Evolutionary conservation across 2,888 invertebrate genomes (phyloP).

Genomic region (Leptinotarsa tumamoca): DNA sequence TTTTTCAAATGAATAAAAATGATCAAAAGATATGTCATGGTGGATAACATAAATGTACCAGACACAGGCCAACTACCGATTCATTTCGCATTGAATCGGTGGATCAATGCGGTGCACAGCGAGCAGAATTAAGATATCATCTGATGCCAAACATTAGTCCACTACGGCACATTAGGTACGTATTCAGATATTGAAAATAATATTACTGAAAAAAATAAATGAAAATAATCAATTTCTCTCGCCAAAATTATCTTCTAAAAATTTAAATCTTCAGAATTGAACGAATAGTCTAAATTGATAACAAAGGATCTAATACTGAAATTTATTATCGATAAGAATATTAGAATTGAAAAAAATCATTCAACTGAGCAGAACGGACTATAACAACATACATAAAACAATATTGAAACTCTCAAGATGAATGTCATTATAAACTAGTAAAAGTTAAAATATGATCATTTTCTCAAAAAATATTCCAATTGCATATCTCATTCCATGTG

Average conservation of each 20-base stretch:
- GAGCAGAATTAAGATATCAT: no score
- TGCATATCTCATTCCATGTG: no score
- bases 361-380: conserved; percentile 70
- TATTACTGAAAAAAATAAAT: conserved; percentile 70
- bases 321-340: conserved; percentile 68
- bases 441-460: conserved; percentile 75
- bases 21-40: no score
- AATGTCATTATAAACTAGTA: conserved; percentile 73
- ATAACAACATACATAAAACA: conserved; percentile 69
- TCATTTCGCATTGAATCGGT: no score
- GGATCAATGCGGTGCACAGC: no score
- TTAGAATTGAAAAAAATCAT: conserved; percentile 67
- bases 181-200: conserved; percentile 65
- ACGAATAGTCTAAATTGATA: conserved; percentile 65
- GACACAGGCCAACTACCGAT: no score
- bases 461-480: conserved; percentile 55
- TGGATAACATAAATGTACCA: no score
- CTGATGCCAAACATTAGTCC: no score
- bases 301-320: conserved; percentile 62
- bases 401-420: conserved; percentile 67
- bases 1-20: no score
- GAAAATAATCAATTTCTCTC: conserved; percentile 67
- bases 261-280: conserved; percentile 72
- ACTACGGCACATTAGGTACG: no score
- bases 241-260: conserved; percentile 71